Evolutionary conservation across 2,113 vertebrate species (phyloP), one percentile per base, ranked within the genome.

Genomic region (Pelusios castaneus): DNA sequence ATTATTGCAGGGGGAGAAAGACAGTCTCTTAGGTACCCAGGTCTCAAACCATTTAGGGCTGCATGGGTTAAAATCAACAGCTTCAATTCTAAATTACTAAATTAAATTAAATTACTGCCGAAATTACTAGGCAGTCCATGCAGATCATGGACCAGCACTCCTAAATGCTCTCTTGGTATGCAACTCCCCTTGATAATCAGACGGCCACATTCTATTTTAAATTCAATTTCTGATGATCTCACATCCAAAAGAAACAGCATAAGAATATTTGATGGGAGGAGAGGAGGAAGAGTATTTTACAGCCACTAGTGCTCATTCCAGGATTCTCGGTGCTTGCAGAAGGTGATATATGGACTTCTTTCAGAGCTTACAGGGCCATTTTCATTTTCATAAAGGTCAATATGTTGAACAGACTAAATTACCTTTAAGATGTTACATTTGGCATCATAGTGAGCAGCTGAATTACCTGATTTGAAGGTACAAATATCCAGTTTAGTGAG

Each of bases 1-100:
- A 84, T 77, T 78, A 78, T 67, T 86, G 93, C 88, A 85, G 0
- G 0, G 84, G 75, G 80, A 84, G 41, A 95, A 92, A 63, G 38
- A 52, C 92, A 92, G 77, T 45, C 67, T 85, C 85, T 95, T 76
- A 81, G 79, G 87, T 85, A 87, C 85, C 47, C 24, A 51, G 54
- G 24, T 87, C 85, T 56, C n/a, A 21, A 88, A 55, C 73, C 52
- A 88, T 58, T 90, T 82, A 38, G 80, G 83, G 80, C 0, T 27
- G 17, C 47, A 81, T 80, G 67, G 43, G 85, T 89, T 92, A 88
- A 67, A 78, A 81, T 45, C 87, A 82, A 38, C 77, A 60, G 47
- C 75, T 95, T 78, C 77, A 45, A 19, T 85, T 89, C 0, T 0
- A 51, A 82, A 67, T 75, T 14, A 47, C 52, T 78, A 34, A n/a